These are phyloP conservation scores for Dryas iulia DNA, from an alignment of 1,140 invertebrate species.

Conservation along the genomic window DNA sequence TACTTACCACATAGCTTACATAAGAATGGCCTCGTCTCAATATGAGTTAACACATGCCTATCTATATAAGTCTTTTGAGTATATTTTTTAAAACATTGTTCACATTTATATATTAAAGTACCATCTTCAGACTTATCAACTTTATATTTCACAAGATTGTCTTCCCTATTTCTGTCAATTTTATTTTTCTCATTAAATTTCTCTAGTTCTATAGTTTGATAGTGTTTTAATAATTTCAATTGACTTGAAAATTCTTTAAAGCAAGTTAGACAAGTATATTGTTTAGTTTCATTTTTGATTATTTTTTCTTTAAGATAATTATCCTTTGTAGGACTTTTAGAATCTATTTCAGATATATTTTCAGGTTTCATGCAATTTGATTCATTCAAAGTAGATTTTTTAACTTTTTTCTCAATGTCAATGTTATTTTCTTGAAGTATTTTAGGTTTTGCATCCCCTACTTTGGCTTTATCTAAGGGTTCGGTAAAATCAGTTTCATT, in stretches of 20 bases:
- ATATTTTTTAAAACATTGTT: conserved; percentile 43
- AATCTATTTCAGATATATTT: neutral
- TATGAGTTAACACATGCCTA: conserved; percentile 44
- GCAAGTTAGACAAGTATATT: conserved; percentile 52
- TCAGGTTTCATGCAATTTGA: neutral
- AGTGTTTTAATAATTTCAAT: conserved; percentile 45
- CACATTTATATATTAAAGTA: conserved; percentile 42
- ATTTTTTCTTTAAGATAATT: neutral
- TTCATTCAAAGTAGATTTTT: neutral
- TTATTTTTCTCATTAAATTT: conserved; percentile 22
- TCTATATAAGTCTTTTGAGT: conserved; percentile 37
- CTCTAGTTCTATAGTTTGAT: conserved; percentile 33
- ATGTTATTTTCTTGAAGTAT: conserved; percentile 1
- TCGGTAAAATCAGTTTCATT: conserved; percentile 1
- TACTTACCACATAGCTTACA: conserved; percentile 64
- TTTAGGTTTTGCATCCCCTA: neutral
- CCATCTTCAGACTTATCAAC: conserved; percentile 15
- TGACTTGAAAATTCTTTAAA: conserved; percentile 37
- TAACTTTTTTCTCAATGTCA: conserved; percentile 9
- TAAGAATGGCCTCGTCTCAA: conserved; percentile 43
- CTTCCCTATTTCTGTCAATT: conserved; percentile 28
- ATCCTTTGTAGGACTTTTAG: neutral
- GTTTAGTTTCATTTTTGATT: conserved; percentile 2
- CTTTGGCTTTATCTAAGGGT: neutral
- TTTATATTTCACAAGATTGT: conserved; percentile 24